phyloP scores from a whole-genome alignment of 2,888 invertebrate genomes.

The Hymenopus coronatus region DNA sequence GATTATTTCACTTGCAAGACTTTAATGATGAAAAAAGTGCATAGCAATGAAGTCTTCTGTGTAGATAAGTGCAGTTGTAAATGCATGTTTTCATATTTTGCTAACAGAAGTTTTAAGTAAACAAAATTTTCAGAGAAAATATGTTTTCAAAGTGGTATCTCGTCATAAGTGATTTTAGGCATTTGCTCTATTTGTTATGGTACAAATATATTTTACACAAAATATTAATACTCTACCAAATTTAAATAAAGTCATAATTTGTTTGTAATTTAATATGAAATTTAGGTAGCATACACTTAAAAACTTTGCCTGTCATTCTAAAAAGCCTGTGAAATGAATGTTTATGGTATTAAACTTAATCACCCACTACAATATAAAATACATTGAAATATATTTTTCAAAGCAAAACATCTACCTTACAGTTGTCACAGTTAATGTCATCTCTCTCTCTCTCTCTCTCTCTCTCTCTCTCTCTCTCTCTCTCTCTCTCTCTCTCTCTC shows the following conservation, averaged over 20 bases:
- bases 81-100: background rate
- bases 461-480: too few species aligned
- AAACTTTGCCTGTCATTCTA: background rate
- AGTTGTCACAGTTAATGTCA: too few species aligned
- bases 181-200: background rate
- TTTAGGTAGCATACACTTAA: background rate
- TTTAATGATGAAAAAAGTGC: background rate
- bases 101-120: background rate
- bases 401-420: background rate
- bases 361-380: background rate
- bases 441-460: too few species aligned
- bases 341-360: background rate
- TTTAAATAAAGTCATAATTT: background rate
- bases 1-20: background rate
- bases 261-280: background rate
- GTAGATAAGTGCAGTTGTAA: background rate
- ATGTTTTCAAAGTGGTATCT: background rate
- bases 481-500: too few species aligned
- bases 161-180: background rate
- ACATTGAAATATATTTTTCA: background rate
- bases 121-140: background rate
- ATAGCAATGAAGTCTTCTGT: background rate
- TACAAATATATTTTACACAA: background rate
- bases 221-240: background rate
- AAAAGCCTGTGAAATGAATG: background rate